Evolutionary conservation across 2,888 invertebrate species (phyloP).

Genomic region (Dynastes tityus): DNA sequence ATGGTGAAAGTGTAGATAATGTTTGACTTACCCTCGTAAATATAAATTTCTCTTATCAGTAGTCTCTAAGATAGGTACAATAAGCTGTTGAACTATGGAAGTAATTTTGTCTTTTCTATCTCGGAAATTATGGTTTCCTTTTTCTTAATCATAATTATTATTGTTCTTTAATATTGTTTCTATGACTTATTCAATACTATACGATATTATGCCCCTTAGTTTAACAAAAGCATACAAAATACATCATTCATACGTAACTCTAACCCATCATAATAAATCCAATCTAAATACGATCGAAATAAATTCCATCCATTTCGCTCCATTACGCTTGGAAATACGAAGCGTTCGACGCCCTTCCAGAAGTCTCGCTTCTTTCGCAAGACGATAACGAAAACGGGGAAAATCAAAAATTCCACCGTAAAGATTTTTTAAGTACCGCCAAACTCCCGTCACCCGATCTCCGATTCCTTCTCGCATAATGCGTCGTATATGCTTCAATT

Average conservation of each 20-base stretch:
- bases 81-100: too few relatives aligned
- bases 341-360: background rate
- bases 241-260: background rate
- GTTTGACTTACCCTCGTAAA: too few relatives aligned
- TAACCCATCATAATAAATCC: background rate
- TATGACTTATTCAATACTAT: too few relatives aligned
- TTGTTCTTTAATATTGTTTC: too few relatives aligned
- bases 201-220: too few relatives aligned
- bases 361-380: background rate
- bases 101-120: too few relatives aligned
- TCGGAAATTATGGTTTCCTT: too few relatives aligned
- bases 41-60: too few relatives aligned
- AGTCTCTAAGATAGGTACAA: too few relatives aligned
- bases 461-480: conserved; percentile 17
- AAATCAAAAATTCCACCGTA: conserved; percentile 24
- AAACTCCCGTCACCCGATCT: background rate
- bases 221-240: background rate
- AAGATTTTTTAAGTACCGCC: conserved; percentile 37
- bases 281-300: conserved; percentile 36
- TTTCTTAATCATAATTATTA: too few relatives aligned
- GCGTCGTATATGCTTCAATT: conserved; percentile 8
- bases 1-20: too few relatives aligned
- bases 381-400: conserved; percentile 3
- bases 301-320: conserved; percentile 22
- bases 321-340: conserved; percentile 28